phyloP scores from a whole-genome alignment of 2,888 invertebrate genomes.

The Frankliniella fusca region DNA sequence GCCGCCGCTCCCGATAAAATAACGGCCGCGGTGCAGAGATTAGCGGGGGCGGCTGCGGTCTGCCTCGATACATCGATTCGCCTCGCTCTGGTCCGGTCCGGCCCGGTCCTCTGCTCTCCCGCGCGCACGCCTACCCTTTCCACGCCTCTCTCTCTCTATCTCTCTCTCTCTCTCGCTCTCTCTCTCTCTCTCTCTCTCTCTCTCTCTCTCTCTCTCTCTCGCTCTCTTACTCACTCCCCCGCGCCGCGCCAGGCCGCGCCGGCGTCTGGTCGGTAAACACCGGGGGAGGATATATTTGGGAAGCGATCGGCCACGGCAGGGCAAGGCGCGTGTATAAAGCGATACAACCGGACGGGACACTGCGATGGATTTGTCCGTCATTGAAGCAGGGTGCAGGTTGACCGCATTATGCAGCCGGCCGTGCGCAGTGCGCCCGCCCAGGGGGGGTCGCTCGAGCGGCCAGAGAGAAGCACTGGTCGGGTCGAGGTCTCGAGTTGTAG shows the following conservation, averaged over 20 bases:
- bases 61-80: background rate
- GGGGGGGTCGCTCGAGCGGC: background rate
- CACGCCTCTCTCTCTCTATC: too few species aligned
- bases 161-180: too few species aligned
- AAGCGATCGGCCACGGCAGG: slow-evolving; percentile 17
- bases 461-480: background rate
- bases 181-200: too few species aligned
- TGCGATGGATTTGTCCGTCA: background rate
- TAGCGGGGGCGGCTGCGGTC: background rate
- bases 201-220: too few species aligned
- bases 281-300: background rate
- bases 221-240: too few species aligned
- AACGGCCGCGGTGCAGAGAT: background rate
- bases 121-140: too few species aligned
- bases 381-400: background rate
- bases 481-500: too few species aligned
- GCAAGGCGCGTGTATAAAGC: background rate
- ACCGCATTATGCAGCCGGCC: background rate
- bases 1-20: too few species aligned
- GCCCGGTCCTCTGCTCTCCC: too few species aligned
- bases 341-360: background rate
- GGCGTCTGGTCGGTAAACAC: background rate
- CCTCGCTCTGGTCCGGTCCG: too few species aligned
- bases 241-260: background rate
- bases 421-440: too few species aligned